Evolutionary conservation across 2,113 vertebrate species (phyloP).

Genomic region (Turdus rufiventris): DNA sequence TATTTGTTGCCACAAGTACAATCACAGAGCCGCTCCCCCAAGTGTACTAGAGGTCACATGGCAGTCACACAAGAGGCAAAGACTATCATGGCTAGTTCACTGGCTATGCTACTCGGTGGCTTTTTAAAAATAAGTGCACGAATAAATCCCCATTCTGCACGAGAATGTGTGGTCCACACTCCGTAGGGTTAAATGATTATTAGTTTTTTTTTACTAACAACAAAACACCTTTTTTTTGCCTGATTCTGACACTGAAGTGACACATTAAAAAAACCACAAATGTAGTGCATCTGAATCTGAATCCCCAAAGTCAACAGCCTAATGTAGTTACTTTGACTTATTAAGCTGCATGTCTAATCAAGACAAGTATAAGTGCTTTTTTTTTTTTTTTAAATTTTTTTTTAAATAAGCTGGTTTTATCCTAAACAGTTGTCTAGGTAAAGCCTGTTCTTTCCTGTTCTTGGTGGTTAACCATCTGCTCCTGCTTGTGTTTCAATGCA

Average conservation of each 20-base stretch:
- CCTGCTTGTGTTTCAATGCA: not conserved
- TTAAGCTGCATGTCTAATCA: conserved; percentile 63
- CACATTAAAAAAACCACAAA: conserved; percentile 59
- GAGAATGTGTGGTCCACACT: conserved; percentile 24
- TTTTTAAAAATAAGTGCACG: conserved; percentile 54
- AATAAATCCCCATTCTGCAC: conserved; percentile 46
- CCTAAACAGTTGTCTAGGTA: conserved; percentile 41
- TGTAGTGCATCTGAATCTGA: conserved; percentile 67
- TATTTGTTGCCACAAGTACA: conserved; percentile 57
- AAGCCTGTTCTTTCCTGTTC: conserved; percentile 44
- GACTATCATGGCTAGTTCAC: conserved; percentile 11
- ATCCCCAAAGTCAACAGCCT: conserved; percentile 68
- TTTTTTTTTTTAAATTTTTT: not conserved
- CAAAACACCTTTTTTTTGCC: conserved; percentile 50
- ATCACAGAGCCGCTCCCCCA: conserved; percentile 29
- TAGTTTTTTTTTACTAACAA: conserved; percentile 34
- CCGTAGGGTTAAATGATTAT: not conserved
- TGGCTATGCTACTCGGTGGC: conserved; percentile 63
- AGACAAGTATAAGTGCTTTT: conserved; percentile 64
- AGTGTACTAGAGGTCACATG: conserved; percentile 33
- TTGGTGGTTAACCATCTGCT: conserved; percentile 15
- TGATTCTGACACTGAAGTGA: conserved; percentile 62
- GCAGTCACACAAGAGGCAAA: conserved; percentile 34
- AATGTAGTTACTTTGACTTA: conserved; percentile 60
- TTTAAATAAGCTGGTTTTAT: conserved; percentile 40